Base-by-base conservation (phyloP, 2,113 vertebrate species). In the Passer montanus region DNA sequence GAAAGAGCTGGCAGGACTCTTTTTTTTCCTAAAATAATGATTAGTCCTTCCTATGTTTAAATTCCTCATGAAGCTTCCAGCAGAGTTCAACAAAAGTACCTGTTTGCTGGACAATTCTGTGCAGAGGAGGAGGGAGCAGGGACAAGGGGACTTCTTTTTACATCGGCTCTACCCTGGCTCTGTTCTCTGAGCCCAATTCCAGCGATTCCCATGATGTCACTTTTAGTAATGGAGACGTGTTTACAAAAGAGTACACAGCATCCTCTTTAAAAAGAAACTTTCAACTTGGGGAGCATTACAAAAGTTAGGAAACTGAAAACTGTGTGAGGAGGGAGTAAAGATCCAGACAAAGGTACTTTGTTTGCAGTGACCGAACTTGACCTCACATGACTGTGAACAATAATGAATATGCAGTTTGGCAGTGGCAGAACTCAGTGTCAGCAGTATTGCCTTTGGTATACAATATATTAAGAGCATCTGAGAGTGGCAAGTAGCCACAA, bases 201-300 rank as follows among this genome's bases (percentile, higher is more conserved):
- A 91, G 73, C 13, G 2, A 66, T 96, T 97, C 95, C 97, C 92
- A 97, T 94, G 87, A 93, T 96, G 96, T 92, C 93, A 86, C 84
- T 96, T 83, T 68, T 43, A 68, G 43, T 68, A 64, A 76, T 15
- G 56, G 83, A 89, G 72, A 90, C 73, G 52, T 21, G 74, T 88
- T 95, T 90, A 93, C 90, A 95, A 93, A 96, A 87, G 90, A 89
- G 64, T 64, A 91, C 93, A 84, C 73, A 90, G 84, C 92, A 92
- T 90, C 86, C 81, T 94, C 58, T 90, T 84, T 73, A 83, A 46
- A 96, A 95, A 92, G 88, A 92, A 89, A 95, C 80, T 87, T 87
- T 81, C 90, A 89, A 39, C 63, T 83, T 62, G 2, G 21, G 44
- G 73, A 90, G 47, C 7, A 15, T 75, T 55, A 73, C 91, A 90